These are phyloP conservation scores for Mycetomoellerius zeteki DNA, from an alignment of 1,140 invertebrate genomes.

Conservation along the genomic window DNA sequence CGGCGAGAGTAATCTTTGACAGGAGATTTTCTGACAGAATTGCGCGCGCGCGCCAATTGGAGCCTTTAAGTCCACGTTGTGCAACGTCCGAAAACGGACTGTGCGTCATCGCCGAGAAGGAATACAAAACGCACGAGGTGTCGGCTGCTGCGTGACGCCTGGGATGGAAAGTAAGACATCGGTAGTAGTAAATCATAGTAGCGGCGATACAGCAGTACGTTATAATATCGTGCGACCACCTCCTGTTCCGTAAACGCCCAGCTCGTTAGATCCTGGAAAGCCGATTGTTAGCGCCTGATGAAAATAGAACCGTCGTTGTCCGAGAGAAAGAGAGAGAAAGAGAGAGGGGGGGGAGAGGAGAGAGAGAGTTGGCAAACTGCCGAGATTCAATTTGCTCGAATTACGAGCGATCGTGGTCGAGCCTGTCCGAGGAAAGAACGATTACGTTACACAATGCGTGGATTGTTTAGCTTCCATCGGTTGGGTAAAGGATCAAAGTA, in stretches of 20 bases:
- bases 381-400: constrained; percentile 63
- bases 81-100: constrained; percentile 75
- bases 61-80: constrained; percentile 77
- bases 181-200: constrained; percentile 19
- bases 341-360: constrained; percentile 45
- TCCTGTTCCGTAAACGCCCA: background rate
- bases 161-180: constrained; percentile 22
- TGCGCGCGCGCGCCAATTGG: background rate
- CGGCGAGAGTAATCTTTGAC: background rate
- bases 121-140: background rate
- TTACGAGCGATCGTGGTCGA: constrained; percentile 32
- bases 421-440: constrained; percentile 22
- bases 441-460: constrained; percentile 54
- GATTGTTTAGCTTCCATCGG: constrained; percentile 45
- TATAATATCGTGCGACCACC: background rate
- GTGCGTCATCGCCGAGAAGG: constrained; percentile 74
- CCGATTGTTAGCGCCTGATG: constrained; percentile 51
- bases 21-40: background rate
- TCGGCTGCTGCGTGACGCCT: constrained; percentile 10
- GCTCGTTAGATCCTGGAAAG: constrained; percentile 18
- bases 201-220: background rate
- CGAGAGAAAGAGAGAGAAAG: constrained; percentile 33
- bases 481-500: constrained; percentile 4
- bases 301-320: constrained; percentile 67
- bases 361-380: constrained; percentile 39